phyloP scores from a whole-genome alignment of 2,888 invertebrate genomes.

The Nephrotoma guestfalica region DNA sequence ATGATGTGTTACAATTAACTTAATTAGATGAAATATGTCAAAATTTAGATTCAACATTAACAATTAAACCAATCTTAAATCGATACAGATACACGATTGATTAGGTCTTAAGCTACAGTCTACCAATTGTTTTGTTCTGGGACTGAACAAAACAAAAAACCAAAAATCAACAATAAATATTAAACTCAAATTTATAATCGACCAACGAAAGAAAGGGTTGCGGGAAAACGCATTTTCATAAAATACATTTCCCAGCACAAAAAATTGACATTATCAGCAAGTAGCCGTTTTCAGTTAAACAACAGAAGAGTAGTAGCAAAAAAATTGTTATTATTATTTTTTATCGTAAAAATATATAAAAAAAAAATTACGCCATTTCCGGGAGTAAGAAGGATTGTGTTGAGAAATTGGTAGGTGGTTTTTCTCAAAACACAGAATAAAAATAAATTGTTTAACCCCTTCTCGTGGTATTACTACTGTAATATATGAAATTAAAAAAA shows the following conservation, averaged over 20 bases:
- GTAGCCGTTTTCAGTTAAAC: conserved; percentile 8
- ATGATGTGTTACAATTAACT: too few relatives aligned
- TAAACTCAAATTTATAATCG: background rate
- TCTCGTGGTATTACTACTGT: background rate
- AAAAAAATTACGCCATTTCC: background rate
- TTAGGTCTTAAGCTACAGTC: too few relatives aligned
- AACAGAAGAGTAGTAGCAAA: background rate
- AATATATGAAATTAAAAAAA: background rate
- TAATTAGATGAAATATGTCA: too few relatives aligned
- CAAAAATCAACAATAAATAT: background rate
- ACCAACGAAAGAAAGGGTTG: conserved; percentile 1
- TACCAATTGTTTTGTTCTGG: background rate
- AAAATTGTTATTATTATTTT: background rate
- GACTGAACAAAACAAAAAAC: background rate
- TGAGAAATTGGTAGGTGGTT: conserved; percentile 4
- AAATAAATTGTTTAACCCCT: conserved; percentile 5
- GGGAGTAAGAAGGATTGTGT: background rate
- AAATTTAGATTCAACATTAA: too few relatives aligned
- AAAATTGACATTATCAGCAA: conserved; percentile 12
- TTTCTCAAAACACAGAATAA: background rate
- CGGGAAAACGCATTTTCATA: conserved; percentile 5
- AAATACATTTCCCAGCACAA: conserved; percentile 8
- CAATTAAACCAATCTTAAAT: too few relatives aligned
- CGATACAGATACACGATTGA: too few relatives aligned
- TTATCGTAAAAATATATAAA: background rate